Conservation (phyloP, 2,113 vertebrate species). For the Beaufortia kweichowensis region DNA sequence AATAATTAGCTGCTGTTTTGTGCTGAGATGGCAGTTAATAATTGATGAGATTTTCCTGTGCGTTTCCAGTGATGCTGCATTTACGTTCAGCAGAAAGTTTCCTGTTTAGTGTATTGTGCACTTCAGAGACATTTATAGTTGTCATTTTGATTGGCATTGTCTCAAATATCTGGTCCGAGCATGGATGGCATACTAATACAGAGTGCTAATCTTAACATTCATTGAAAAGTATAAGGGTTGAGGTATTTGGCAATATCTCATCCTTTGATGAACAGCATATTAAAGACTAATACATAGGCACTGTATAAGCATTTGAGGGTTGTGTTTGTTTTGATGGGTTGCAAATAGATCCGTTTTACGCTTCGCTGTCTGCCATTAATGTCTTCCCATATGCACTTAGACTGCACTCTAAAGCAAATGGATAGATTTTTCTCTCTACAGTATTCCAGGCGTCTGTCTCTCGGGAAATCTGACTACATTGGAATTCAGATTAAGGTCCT, state of each 20-base stretch:
- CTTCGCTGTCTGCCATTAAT: slow-evolving; percentile 26
- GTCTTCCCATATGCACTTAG: slow-evolving; percentile 42
- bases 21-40: slow-evolving; percentile 77
- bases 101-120: slow-evolving; percentile 46
- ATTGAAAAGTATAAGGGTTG: slow-evolving; percentile 3
- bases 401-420: slow-evolving; percentile 46
- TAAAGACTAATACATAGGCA: slow-evolving; percentile 32
- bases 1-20: slow-evolving; percentile 76
- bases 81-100: slow-evolving; percentile 40
- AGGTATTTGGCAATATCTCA: slow-evolving; percentile 3
- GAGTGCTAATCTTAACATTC: neutral
- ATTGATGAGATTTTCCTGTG: slow-evolving; percentile 70
- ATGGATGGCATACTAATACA: slow-evolving; percentile 9
- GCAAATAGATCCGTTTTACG: slow-evolving; percentile 38
- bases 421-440: slow-evolving; percentile 42
- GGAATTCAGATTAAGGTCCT: slow-evolving; percentile 43
- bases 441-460: slow-evolving; percentile 40
- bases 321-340: slow-evolving; percentile 49
- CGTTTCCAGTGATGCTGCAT: slow-evolving; percentile 47
- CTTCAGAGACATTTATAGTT: slow-evolving; percentile 36
- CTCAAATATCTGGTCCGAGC: slow-evolving; percentile 29
- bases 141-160: slow-evolving; percentile 31
- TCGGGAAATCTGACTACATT: slow-evolving; percentile 45
- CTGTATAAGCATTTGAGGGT: slow-evolving; percentile 40
- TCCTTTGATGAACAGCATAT: slow-evolving; percentile 40